Conservation (phyloP, 2,113 vertebrate species). For the western clawed frog (Xenopus tropicalis) region UCB_Xtro_10.0 CM004445.2:30163501-30164000, state of each 20-base stretch:
- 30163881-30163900: slow-evolving; percentile 41
- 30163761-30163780: slow-evolving; percentile 23
- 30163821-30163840: slow-evolving; percentile 27
- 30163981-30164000: slow-evolving; percentile 16
- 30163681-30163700: slow-evolving; percentile 27
- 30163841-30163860: slow-evolving; percentile 38
- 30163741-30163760: slow-evolving; percentile 30
- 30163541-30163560: no score
- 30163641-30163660: slow-evolving; percentile 10
- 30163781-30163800: slow-evolving; percentile 27
- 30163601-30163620: not conserved
- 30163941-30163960: slow-evolving; percentile 7
- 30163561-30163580: no score
- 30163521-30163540: no score
- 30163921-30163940: slow-evolving; percentile 8
- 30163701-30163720: slow-evolving; percentile 35
- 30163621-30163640: slow-evolving; percentile 6
- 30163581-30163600: no score
- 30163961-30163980: slow-evolving; percentile 27
- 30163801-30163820: slow-evolving; percentile 35
- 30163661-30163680: slow-evolving; percentile 18
- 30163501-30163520: no score
- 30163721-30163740: slow-evolving; percentile 31
- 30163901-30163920: slow-evolving; percentile 41
- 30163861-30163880: slow-evolving; percentile 42